Evolutionary conservation across 35 echinoderm and acorn worm genomes (phyloP).

Genomic region (Heliocidaris tuberculata): DNA sequence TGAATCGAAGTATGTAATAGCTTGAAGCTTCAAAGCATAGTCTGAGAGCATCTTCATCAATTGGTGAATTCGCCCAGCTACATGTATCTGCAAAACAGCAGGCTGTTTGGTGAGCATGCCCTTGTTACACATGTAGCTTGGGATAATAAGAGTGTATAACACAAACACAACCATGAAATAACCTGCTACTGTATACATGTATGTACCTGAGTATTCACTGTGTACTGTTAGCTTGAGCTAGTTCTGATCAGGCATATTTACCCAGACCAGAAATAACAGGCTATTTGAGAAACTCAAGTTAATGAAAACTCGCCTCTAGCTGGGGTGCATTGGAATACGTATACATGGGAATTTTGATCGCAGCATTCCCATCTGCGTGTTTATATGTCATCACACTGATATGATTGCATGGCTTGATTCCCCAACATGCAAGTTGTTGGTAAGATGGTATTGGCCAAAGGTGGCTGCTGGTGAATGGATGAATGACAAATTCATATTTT

Average conservation of each 20-base stretch:
- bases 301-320: background rate
- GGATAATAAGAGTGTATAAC: background rate
- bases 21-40: no score
- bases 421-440: background rate
- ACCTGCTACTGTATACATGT: no score
- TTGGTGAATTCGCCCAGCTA: no score
- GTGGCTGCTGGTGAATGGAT: background rate
- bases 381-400: background rate
- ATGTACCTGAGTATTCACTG: no score
- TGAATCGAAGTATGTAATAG: no score
- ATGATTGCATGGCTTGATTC: background rate
- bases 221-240: no score
- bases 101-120: no score
- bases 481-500: background rate
- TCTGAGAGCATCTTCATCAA: no score
- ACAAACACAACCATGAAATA: no score
- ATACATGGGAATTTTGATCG: background rate
- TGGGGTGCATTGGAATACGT: background rate
- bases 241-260: no score
- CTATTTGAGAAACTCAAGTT: background rate
- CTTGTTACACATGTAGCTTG: no score
- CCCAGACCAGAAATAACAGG: background rate
- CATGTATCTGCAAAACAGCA: no score
- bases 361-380: background rate
- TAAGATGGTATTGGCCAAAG: background rate